Evolutionary conservation across 2,888 invertebrate species (phyloP), one percentile per base, ranked within the genome.

Genomic region (Dorcus parallelipipedus): DNA sequence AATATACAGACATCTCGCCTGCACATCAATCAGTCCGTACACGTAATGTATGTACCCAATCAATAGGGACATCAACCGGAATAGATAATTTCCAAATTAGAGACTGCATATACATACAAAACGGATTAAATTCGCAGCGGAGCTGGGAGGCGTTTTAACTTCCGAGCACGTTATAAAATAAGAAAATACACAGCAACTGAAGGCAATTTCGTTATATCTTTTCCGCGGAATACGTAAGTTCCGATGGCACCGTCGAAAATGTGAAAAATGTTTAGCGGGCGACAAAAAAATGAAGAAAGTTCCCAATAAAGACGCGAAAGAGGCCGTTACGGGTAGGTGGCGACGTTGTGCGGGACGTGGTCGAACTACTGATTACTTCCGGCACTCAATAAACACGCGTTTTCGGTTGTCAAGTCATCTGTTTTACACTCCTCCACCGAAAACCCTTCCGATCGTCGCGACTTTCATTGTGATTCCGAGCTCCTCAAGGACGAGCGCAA

Each of bases 201-300:
- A 63, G 63, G 67, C 67, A 67, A 67, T 67, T 68, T 67, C 64
- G 64, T 65, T 66, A 64, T 65, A 62, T 62, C 64, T 56, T 63
- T 68, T 66, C 61, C 60, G 66, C 60, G 66, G 68, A 67, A 67
- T 67, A 67, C 64, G 65, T 67, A 69, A 69, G 64, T 64, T 63
- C 60, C 55, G 59, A 65, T 58, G 64, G 42, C 59, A 58, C 63
- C 61, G 56, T 59, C 62, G 66, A 68, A 67, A 68, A 69, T 69
- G 68, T 65, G 70, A 68, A 69, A 70, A 69, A 69, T 70, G 69
- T 67, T 70, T 68, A 66, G 64, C 56, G 56, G 66, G 64, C 61
- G 63, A 64, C 65, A 67, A 67, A 68, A 33, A 33, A 66, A 65
- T 64, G 61, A 58, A 60, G 58, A 65, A 64, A 66, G 64, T 68